phyloP scores from a whole-genome alignment of 2,113 vertebrate species.

The human region GRCh38 chr2:200008501-200009000 shows the following conservation, averaged over 20 bases:
- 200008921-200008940: neutral
- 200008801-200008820: neutral
- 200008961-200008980: neutral
- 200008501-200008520: neutral
- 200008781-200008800: neutral
- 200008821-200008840: neutral
- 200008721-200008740: slow-evolving; percentile 12
- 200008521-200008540: neutral
- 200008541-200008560: neutral
- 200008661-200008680: neutral
- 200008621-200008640: neutral
- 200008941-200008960: neutral
- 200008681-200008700: neutral
- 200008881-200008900: neutral
- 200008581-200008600: neutral
- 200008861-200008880: neutral
- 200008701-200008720: neutral
- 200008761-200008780: neutral
- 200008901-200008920: neutral
- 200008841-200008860: neutral
- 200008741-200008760: neutral
- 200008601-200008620: neutral
- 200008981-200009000: neutral
- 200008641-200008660: no score
- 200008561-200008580: neutral